Evolutionary conservation across 1,140 invertebrate species (phyloP), one percentile per base, ranked within the genome.

Genomic region (Drosophila hydei): DNA sequence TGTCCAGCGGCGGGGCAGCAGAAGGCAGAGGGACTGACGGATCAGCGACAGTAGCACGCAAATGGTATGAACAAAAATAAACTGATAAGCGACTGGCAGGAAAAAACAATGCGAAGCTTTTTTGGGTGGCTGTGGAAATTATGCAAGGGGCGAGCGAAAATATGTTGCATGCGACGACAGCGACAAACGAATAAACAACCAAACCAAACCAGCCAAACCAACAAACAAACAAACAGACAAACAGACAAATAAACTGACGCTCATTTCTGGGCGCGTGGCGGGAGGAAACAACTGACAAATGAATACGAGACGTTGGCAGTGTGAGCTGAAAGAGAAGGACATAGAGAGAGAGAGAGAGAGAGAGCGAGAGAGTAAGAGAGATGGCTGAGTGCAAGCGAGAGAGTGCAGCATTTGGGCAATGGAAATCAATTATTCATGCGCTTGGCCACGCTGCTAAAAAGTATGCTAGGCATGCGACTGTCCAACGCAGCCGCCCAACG

Each of bases 401-500:
- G 38, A 14, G 2, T 3, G 12, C 70, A 19, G 60, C 61, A 36
- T 72, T 80, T 58, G 51, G 63, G 79, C 79, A 70, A 81, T 89
- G 78, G 83, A 89, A 80, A 89, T 89, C 84, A 89, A 89, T 89
- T 89, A 89, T 89, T 89, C 84, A 89, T 89, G 68, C 83, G 77
- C 83, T 73, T 65, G 70, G 65, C 73, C 81, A 74, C 76, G 72
- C 78, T 72, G 72, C 80, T 81, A 72, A 76, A 79, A 81, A 81
- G 78, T 85, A 85, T 85, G 78, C 80, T 76, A 81, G 72, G 84
- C 67, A 81, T 83, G 54, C 75, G 59, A 56, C 42, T 45, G 27
- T 21, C 27, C 14, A 58, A 47, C 42, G 47, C 50, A 6, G 58
- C 33, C 59, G 56, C 54, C 58, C 50, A 62, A 75, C 42, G 50